phyloP scores from a whole-genome alignment of 2,888 invertebrate genomes.

The Tachina grossa region DNA sequence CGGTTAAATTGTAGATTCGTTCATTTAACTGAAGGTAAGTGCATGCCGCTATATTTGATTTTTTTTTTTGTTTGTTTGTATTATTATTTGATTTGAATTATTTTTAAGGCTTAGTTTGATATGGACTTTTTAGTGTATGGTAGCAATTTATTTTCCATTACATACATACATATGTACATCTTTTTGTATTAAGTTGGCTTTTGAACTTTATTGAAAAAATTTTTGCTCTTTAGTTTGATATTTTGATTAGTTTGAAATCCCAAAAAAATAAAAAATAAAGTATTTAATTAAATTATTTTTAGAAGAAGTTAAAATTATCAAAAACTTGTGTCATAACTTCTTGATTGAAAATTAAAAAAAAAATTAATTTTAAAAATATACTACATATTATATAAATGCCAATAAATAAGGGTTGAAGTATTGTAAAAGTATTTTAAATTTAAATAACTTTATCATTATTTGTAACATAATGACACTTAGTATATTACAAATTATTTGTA shows the following conservation, averaged over 20 bases:
- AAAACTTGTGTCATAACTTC: background rate
- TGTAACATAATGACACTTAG: no score
- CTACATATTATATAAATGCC: no score
- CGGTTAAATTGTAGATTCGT: slow-evolving; percentile 99
- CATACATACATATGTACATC: background rate
- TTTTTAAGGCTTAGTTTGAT: slow-evolving; percentile 55
- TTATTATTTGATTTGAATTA: background rate
- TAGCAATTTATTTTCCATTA: slow-evolving; percentile 15
- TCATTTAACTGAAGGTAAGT: slow-evolving; percentile 97
- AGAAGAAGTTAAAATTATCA: background rate
- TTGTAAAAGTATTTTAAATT: no score
- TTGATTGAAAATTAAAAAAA: background rate
- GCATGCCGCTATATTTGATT: slow-evolving; percentile 77
- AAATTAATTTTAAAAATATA: no score
- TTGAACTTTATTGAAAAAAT: slow-evolving; percentile 11
- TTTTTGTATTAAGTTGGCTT: slow-evolving; percentile 53
- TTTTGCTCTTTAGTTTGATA: slow-evolving; percentile 11
- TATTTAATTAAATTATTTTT: background rate
- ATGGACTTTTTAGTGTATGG: slow-evolving; percentile 50
- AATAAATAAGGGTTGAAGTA: no score
- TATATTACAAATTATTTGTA: no score
- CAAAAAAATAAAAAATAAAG: background rate
- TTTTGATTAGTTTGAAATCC: background rate
- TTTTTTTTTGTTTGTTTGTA: no score
- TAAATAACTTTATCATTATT: no score